Base-by-base conservation (phyloP, 2,113 vertebrate genomes). In the Polyodon spathula region DNA sequence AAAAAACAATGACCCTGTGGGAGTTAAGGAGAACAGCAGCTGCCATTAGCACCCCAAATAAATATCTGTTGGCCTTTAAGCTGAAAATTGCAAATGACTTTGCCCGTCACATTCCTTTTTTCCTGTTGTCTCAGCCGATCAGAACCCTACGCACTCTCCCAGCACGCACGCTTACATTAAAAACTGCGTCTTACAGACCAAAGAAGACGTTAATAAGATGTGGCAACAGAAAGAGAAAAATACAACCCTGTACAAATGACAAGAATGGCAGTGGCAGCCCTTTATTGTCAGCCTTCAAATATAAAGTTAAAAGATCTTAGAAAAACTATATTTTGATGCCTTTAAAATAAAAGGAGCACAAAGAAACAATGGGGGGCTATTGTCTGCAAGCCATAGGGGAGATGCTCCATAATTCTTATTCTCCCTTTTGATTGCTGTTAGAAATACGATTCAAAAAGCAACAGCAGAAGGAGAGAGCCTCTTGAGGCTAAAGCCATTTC, bases 341-440 rank as follows among this genome's bases (percentile, higher is more conserved):
- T 97, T 94, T 95, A 94, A 97, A 97, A 95, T 95, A 93, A 93
- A 94, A 92, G 90, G 84, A 89, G 90, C 91, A 97, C 93, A 97
- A 97, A 96, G 96, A 90, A 94, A 93, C 96, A 94, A 94, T 93
- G 92, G 95, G 96, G 95, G 96, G 92, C 91, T 94, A 97, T 94
- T 93, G 95, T 94, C 89, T 92, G 87, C 65, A 77, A 92, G 91
- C 93, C 91, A 88, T 93, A 84, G 92, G 95, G 93, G 94, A 95
- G 89, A 93, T 84, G 75, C 89, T 85, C 90, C 87, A 84, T 89
- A 89, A 94, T 97, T 95, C 92, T 93, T 90, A 86, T 89, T 92
- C 93, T 90, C 89, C 90, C 92, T 95, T 97, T 96, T 98, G 93
- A 98, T 93, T 92, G 92, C 90, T 93, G 90, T 87, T 86, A 85